Evolutionary conservation across 1,140 invertebrate species (phyloP).

Genomic region (Antheraea pernyi): DNA sequence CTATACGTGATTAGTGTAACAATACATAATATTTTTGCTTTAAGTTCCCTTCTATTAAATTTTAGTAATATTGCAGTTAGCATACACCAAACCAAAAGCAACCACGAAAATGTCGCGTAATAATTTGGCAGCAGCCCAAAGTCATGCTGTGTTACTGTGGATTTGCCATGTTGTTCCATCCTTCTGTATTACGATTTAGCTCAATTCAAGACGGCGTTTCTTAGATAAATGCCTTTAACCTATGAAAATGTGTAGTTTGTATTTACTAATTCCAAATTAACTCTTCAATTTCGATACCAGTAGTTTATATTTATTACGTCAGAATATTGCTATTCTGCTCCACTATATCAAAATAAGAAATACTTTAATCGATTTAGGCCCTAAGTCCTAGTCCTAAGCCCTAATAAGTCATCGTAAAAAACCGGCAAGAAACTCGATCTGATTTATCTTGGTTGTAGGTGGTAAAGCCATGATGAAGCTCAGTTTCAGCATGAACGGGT

Average conservation of each 20-base stretch:
- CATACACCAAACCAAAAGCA: slow-evolving; percentile 15
- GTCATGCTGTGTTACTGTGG: slow-evolving; percentile 19
- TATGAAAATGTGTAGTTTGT: background rate
- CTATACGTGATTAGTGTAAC: too few species aligned
- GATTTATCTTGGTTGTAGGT: too few species aligned
- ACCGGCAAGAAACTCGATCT: too few species aligned
- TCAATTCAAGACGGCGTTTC: background rate
- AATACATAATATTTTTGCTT: background rate
- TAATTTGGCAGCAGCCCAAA: slow-evolving; percentile 32
- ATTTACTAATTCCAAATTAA: background rate
- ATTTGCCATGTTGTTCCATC: slow-evolving; percentile 22
- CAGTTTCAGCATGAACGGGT: too few species aligned
- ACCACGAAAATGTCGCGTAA: slow-evolving; percentile 28
- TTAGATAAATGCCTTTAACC: slow-evolving; percentile 4
- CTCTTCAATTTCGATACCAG: background rate
- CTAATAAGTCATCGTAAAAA: too few species aligned
- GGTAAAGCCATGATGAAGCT: too few species aligned
- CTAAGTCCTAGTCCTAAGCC: too few species aligned
- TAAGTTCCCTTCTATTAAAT: too few species aligned
- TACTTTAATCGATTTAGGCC: too few species aligned
- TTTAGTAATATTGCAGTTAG: background rate
- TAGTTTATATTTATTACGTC: too few species aligned
- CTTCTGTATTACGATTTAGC: background rate
- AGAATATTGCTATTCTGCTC: too few species aligned
- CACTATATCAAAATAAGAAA: too few species aligned